Conservation (phyloP, 1,140 invertebrate genomes). For the Drosophila tristis region DNA sequence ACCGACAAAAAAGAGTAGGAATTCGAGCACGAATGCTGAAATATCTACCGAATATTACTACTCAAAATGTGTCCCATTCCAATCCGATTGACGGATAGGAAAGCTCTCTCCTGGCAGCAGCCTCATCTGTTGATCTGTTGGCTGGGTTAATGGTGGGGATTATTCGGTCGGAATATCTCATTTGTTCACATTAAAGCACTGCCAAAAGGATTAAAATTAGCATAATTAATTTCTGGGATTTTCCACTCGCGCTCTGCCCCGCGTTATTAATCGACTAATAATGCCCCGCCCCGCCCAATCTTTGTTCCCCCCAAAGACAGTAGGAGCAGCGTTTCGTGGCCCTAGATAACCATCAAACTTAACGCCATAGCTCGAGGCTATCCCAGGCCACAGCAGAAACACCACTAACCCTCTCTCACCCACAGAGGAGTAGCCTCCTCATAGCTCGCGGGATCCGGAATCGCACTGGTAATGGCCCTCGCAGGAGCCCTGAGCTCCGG, state of each 20-base stretch:
- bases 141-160: conserved; percentile 60
- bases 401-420: conserved; percentile 11
- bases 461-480: conserved; percentile 26
- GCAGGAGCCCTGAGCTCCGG: not conserved
- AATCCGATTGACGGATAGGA: too few species aligned
- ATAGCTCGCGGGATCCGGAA: conserved; percentile 29
- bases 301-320: not conserved
- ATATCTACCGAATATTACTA: conserved; percentile 11
- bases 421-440: conserved; percentile 31
- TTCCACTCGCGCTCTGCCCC: conserved; percentile 12
- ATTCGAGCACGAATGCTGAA: conserved; percentile 6
- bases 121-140: conserved; percentile 42
- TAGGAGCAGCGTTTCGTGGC: too few species aligned
- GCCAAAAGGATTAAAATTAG: conserved; percentile 71
- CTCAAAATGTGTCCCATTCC: not conserved
- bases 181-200: conserved; percentile 56
- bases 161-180: conserved; percentile 61
- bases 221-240: conserved; percentile 68
- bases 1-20: not conserved
- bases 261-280: conserved; percentile 63
- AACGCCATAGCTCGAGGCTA: conserved; percentile 15
- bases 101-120: not conserved
- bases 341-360: not conserved
- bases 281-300: conserved; percentile 8
- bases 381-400: not conserved